Conservation (phyloP, 2,888 invertebrate species). For the Tetragonula carbonaria region DNA sequence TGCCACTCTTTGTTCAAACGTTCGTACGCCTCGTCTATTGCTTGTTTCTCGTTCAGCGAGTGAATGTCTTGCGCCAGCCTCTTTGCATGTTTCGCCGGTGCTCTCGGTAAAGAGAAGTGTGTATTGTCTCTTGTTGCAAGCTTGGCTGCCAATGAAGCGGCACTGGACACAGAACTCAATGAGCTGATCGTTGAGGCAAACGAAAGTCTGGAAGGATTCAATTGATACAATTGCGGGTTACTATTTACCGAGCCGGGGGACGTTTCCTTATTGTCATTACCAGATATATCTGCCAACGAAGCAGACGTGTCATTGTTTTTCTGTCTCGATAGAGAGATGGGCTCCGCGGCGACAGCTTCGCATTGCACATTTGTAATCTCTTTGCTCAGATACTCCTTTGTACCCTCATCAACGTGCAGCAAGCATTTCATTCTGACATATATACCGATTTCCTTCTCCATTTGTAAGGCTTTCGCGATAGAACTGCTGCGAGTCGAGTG, state of each 20-base stretch:
- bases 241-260: conserved; percentile 80
- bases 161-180: conserved; percentile 78
- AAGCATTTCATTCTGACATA: conserved; percentile 77
- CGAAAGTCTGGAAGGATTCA: conserved; percentile 75
- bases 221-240: conserved; percentile 71
- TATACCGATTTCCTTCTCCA: conserved; percentile 77
- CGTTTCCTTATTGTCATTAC: conserved; percentile 78
- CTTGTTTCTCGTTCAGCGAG: conserved; percentile 48
- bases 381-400: conserved; percentile 76
- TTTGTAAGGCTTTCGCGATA: conserved; percentile 61
- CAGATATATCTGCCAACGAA: conserved; percentile 79
- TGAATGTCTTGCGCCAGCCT: conserved; percentile 59
- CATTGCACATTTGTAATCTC: conserved; percentile 75
- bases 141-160: conserved; percentile 73
- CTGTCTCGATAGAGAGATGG: conserved; percentile 51
- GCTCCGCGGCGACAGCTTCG: conserved; percentile 62
- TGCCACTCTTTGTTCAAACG: conserved; percentile 77
- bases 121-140: conserved; percentile 56
- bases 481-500: conserved; percentile 56
- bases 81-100: conserved; percentile 73
- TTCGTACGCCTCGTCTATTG: conserved; percentile 69
- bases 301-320: conserved; percentile 74
- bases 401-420: conserved; percentile 76
- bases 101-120: conserved; percentile 75
- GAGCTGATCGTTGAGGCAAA: conserved; percentile 77